phyloP scores from a whole-genome alignment of 2,888 invertebrate genomes.

The Dryadula phaetusa region DNA sequence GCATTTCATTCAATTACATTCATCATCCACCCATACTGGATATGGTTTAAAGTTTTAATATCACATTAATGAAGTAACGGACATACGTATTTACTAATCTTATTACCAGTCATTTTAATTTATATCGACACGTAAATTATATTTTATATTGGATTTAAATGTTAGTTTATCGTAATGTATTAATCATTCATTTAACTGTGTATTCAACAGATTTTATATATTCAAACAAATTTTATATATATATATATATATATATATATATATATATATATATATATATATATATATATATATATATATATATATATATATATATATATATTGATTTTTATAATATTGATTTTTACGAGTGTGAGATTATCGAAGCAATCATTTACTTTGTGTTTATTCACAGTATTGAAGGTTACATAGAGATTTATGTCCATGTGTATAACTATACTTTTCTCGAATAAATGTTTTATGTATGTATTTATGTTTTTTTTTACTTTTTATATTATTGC shows the following conservation, averaged over 20 bases:
- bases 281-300: too few relatives aligned
- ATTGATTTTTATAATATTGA: too few relatives aligned
- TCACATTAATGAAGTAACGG: constrained; percentile 1
- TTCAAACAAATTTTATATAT: not conserved
- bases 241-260: too few relatives aligned
- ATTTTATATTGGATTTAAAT: not conserved
- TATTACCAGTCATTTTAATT: not conserved
- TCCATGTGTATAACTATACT: too few relatives aligned
- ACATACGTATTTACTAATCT: not conserved
- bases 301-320: too few relatives aligned
- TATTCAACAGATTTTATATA: not conserved
- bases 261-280: too few relatives aligned
- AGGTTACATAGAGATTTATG: too few relatives aligned
- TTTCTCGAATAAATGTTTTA: too few relatives aligned
- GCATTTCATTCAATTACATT: constrained; percentile 38
- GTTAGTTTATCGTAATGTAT: not conserved
- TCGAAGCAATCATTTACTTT: not conserved
- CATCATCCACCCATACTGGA: constrained; percentile 13
- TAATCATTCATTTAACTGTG: not conserved
- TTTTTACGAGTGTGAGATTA: too few relatives aligned
- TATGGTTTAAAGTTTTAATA: constrained; percentile 25
- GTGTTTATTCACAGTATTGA: not conserved
- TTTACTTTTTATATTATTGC: too few relatives aligned
- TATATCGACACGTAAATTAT: not conserved
- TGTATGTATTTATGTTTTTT: too few relatives aligned